Conservation (phyloP, 2,113 vertebrate species). For the Anser cygnoides region DNA sequence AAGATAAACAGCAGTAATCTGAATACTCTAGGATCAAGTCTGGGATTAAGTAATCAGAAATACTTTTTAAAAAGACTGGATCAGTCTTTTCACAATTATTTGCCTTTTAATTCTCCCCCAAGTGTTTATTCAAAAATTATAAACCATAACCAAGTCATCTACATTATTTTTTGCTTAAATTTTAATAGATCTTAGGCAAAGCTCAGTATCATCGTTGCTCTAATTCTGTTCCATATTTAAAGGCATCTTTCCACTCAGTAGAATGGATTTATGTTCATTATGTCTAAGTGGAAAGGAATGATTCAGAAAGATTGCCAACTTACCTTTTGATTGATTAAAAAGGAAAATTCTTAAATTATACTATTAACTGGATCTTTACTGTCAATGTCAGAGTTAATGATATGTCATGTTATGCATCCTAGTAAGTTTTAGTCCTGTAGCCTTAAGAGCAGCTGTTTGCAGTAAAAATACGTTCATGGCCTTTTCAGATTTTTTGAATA, state of each 20-base stretch:
- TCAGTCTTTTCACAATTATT: background rate
- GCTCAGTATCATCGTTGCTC: background rate
- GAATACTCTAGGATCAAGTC: background rate
- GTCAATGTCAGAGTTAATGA: background rate
- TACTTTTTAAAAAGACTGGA: background rate
- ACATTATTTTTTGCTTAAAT: background rate
- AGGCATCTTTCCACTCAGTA: background rate
- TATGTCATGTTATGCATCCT: background rate
- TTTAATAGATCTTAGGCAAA: background rate
- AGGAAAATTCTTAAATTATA: background rate
- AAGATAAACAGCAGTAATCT: background rate
- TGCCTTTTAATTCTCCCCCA: background rate
- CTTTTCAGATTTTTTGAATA: slow-evolving; percentile 79
- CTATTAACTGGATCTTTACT: slow-evolving; percentile 1
- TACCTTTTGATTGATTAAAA: background rate
- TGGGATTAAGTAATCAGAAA: background rate
- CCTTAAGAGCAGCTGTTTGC: slow-evolving; percentile 56
- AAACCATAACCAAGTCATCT: background rate
- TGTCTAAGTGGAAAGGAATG: background rate
- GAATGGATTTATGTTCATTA: background rate
- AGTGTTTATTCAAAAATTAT: background rate
- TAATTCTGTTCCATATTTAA: background rate
- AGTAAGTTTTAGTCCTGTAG: slow-evolving; percentile 9
- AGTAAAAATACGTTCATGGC: slow-evolving; percentile 42
- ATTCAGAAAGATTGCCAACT: background rate